Percentiles rank a stretch among this genome's conserved stretches.
Evolutionary conservation across 2,797 vertebrate genomes (phyloP).

Genomic region (Schizopygopsis pylzovi): DNA sequence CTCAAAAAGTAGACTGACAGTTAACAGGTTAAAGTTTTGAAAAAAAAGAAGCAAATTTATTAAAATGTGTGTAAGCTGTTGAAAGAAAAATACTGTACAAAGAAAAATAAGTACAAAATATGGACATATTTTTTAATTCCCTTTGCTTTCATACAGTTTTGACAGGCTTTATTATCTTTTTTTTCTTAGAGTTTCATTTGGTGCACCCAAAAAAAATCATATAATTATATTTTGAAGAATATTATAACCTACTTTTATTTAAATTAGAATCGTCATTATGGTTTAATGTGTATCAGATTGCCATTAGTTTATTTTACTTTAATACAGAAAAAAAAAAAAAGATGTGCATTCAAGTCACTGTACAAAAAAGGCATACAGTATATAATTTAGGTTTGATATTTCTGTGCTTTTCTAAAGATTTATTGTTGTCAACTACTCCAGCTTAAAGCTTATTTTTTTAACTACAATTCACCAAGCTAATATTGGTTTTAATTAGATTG

Average conservation of each 20-base stretch:
- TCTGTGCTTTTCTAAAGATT: not conserved
- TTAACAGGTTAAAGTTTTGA: no score
- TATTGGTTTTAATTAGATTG: conserved; percentile 55
- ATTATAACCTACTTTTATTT: no score
- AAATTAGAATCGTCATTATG: not conserved
- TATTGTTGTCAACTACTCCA: not conserved
- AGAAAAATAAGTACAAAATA: not conserved
- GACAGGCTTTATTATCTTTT: no score
- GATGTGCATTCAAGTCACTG: not conserved
- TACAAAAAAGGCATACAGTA: not conserved
- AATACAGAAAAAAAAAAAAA: not conserved
- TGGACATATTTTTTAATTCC: not conserved
- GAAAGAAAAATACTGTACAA: no score
- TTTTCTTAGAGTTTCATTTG: no score
- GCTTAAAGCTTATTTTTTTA: conserved; percentile 23
- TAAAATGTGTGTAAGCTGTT: no score
- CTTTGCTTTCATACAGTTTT: not conserved
- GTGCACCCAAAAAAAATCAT: no score
- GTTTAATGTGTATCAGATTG: not conserved
- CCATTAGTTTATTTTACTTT: not conserved
- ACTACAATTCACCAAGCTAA: conserved; percentile 25
- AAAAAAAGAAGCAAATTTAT: no score
- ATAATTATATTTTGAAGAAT: no score
- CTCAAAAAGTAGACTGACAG: no score
- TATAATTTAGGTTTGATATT: not conserved